A percentile compares a stretch with the other conserved stretches of the same genome.
These are phyloP conservation scores for Musca domestica DNA, from an alignment of 1,140 invertebrate genomes.

Conservation along the genomic window DNA sequence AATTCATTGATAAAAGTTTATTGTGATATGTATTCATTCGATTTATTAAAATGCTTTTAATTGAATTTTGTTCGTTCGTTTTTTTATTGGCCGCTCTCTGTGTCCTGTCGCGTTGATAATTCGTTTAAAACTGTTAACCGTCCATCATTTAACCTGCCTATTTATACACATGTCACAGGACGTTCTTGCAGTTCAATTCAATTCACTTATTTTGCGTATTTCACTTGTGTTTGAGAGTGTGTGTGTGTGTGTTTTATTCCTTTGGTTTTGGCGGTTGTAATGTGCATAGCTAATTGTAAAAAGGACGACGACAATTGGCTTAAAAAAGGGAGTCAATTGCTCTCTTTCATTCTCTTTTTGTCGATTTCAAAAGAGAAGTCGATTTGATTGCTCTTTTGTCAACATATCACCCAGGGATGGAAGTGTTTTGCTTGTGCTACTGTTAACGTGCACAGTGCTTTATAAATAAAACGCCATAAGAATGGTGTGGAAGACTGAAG, in stretches of 20 bases:
- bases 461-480: no score
- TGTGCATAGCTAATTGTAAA: constrained; percentile 16
- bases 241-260: background rate
- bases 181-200: constrained; percentile 5
- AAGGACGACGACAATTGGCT: no score
- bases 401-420: no score
- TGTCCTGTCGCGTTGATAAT: constrained; percentile 35
- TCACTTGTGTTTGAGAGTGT: background rate
- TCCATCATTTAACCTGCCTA: constrained; percentile 38
- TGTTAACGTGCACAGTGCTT: no score
- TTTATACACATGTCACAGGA: constrained; percentile 33
- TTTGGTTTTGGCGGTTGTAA: constrained; percentile 15
- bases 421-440: no score
- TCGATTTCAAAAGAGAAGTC: no score
- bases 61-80: background rate
- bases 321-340: no score
- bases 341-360: no score
- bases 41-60: constrained; percentile 1
- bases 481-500: no score
- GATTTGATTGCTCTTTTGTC: no score
- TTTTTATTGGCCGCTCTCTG: background rate
- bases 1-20: constrained; percentile 14
- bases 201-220: constrained; percentile 5
- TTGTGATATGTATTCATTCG: constrained; percentile 1
- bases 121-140: constrained; percentile 45